Base-by-base conservation (phyloP, 2,888 invertebrate genomes). In the Ephialtes manifestator region DNA sequence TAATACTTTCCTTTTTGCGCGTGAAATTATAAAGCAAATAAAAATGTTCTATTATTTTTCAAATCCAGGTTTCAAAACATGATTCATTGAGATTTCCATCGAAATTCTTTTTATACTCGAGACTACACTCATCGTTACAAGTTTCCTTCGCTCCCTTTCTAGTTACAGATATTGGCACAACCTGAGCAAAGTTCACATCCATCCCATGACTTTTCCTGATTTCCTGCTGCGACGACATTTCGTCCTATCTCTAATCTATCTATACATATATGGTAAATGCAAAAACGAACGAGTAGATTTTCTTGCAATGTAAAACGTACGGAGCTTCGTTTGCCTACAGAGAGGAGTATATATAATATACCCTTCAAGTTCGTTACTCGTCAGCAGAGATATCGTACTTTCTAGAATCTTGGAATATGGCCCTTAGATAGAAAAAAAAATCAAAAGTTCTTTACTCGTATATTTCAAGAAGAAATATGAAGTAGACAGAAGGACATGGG, bases 311-410 rank as follows among this genome's bases (percentile, higher is more conserved):
- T 8, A 51, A 68, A 51, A 48, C n/a, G 31, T 43, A 48, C 46
- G 48, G 24, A 31, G 51, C 35, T 53, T 53, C 53, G 70, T 70
- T 70, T 39, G 53, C 20, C 48, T 51, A n/a, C 53, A 13, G 53
- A 11, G 55, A 55, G 24, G 55, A 55, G 24, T 53, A 53, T 11
- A 35, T 18, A 35, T 35, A 31, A 31, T 53, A 18, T 24, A 24
- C 24, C n/a, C 28, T 31, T 48, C 70, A 31, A 70, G 70, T 70
- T 70, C 53, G 31, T 51, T 70, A 53, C 53, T 70, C 70, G 35
- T 31, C 46, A n/a, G 18, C 51, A 24, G 15, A 51, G 18, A 53
- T 53, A 13, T 53, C 11, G n/a, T n/a, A 35, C 31, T 20, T 53
- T 13, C 28, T 13, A 11, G 70, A n/a, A 35, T 53, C 53, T 53